Evolutionary conservation across 2,797 vertebrate species (phyloP).

Genomic region (Margarornis squamiger): DNA sequence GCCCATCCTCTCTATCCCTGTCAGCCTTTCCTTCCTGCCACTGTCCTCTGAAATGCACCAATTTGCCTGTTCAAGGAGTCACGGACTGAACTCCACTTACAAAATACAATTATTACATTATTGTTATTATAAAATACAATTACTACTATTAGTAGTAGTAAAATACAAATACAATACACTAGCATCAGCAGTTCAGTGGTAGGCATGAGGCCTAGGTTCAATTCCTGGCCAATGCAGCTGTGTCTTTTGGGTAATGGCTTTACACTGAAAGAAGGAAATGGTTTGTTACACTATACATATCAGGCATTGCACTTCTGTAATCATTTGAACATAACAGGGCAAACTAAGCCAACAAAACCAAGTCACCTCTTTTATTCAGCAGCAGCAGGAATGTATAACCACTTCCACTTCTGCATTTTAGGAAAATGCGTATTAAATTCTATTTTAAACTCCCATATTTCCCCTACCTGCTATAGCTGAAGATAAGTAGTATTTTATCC

Average conservation of each 20-base stretch:
- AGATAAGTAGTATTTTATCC: background rate
- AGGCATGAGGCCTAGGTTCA: background rate
- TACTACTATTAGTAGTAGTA: too few species aligned
- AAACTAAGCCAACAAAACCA: background rate
- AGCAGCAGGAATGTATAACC: background rate
- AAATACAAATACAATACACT: background rate
- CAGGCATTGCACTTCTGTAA: background rate
- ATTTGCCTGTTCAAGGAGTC: background rate
- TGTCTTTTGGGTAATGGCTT: background rate
- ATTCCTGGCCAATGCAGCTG: background rate
- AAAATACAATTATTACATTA: background rate
- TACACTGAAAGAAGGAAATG: background rate
- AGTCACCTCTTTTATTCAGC: background rate
- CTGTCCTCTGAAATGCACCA: accelerated
- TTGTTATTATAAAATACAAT: background rate
- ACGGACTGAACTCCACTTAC: background rate
- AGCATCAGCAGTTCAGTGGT: background rate
- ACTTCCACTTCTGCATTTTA: background rate
- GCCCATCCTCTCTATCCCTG: background rate
- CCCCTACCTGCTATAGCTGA: background rate
- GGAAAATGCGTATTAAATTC: background rate
- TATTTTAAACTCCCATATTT: background rate
- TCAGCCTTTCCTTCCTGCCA: background rate
- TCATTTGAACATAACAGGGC: background rate
- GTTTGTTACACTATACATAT: background rate